A percentile compares a stretch with the other conserved stretches of the same genome.
Conservation (phyloP, 2,888 invertebrate genomes). For the Hydrotaea cyrtoneurina region DNA sequence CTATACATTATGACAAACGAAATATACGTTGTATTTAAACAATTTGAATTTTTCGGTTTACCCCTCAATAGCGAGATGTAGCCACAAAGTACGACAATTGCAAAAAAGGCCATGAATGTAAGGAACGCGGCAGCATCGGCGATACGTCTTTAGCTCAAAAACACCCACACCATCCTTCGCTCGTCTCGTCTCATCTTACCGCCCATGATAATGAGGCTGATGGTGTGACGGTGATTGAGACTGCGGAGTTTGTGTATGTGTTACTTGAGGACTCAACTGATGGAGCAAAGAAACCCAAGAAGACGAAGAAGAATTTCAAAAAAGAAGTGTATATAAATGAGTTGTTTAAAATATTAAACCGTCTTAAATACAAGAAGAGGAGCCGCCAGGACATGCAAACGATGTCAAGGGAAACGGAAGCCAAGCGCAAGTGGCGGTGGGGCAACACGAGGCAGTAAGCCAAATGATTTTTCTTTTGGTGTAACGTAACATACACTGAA, state of each 20-base stretch:
- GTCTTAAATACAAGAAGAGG: constrained; percentile 25
- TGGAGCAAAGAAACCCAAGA: background rate
- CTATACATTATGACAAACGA: background rate
- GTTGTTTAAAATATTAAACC: constrained; percentile 49
- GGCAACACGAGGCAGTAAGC: constrained; percentile 9
- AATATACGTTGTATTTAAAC: constrained; percentile 26
- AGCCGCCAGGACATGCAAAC: constrained; percentile 21
- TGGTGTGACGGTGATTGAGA: background rate
- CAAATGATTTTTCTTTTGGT: constrained; percentile 29
- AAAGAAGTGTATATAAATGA: constrained; percentile 51
- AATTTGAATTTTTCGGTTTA: constrained; percentile 40
- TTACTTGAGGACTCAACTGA: constrained; percentile 15
- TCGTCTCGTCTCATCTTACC: background rate
- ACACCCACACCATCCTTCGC: background rate
- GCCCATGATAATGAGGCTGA: background rate
- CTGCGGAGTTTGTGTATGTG: background rate
- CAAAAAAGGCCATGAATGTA: background rate
- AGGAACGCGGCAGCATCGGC: background rate
- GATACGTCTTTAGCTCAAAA: background rate
- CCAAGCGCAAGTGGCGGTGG: background rate
- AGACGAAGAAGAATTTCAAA: constrained; percentile 35
- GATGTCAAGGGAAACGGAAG: constrained; percentile 30
- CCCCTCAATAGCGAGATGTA: background rate
- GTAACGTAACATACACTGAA: background rate
- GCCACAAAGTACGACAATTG: constrained; percentile 1